These are phyloP conservation scores for Megalonaias nervosa DNA, from an alignment of 1,140 invertebrate species.

Conservation along the genomic window DNA sequence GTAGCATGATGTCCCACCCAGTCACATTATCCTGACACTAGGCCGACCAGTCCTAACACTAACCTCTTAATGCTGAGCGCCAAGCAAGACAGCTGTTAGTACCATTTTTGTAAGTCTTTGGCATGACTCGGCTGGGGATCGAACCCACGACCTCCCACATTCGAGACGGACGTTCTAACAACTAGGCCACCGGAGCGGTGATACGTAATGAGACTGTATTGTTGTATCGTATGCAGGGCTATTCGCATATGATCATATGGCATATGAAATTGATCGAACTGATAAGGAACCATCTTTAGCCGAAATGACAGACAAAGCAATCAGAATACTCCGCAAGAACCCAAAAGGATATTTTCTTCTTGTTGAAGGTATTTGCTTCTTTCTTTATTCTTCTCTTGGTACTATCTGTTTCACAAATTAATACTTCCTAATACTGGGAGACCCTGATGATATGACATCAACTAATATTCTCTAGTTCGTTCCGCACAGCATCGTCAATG, in stretches of 20 bases:
- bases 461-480: too few relatives aligned
- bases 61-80: too few relatives aligned
- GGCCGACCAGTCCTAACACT: too few relatives aligned
- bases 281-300: slow-evolving; percentile 78
- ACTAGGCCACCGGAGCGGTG: too few relatives aligned
- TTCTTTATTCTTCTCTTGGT: neutral
- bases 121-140: too few relatives aligned
- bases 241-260: slow-evolving; percentile 84
- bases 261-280: slow-evolving; percentile 80
- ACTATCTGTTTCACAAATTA: neutral
- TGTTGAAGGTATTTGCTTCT: slow-evolving; percentile 81
- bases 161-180: too few relatives aligned
- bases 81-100: too few relatives aligned
- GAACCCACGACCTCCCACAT: too few relatives aligned
- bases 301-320: slow-evolving; percentile 89
- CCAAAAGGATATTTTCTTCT: slow-evolving; percentile 89
- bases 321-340: slow-evolving; percentile 86
- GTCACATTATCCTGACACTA: too few relatives aligned
- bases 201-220: neutral
- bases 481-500: too few relatives aligned
- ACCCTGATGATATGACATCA: neutral
- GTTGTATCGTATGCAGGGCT: slow-evolving; percentile 68
- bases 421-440: neutral
- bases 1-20: too few relatives aligned
- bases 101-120: too few relatives aligned